phyloP scores from a whole-genome alignment of 2,797 vertebrate genomes.

The Anableps anableps region DNA sequence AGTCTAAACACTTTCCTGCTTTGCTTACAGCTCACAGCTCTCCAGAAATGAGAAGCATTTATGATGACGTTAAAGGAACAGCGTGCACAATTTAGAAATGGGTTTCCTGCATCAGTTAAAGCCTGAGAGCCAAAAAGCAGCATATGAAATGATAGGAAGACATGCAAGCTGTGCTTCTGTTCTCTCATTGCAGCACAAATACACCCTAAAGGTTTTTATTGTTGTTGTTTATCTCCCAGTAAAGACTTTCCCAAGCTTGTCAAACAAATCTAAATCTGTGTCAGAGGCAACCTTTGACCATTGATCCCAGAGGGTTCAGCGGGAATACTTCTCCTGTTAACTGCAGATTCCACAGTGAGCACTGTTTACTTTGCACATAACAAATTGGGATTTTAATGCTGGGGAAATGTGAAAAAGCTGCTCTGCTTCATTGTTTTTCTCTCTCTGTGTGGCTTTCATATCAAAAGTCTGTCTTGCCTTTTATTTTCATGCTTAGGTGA shows the following conservation, averaged over 20 bases:
- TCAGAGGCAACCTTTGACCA: slow-evolving; percentile 71
- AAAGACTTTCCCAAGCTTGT: slow-evolving; percentile 76
- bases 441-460: slow-evolving; percentile 43
- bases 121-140: no score
- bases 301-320: slow-evolving; percentile 43
- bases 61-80: not conserved
- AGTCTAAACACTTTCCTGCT: slow-evolving; percentile 18
- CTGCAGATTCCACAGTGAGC: slow-evolving; percentile 17
- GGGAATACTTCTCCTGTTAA: slow-evolving; percentile 12
- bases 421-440: slow-evolving; percentile 1
- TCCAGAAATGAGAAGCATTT: slow-evolving; percentile 32
- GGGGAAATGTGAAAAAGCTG: slow-evolving; percentile 42
- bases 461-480: slow-evolving; percentile 61
- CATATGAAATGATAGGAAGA: not conserved
- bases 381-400: slow-evolving; percentile 16
- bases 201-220: slow-evolving; percentile 19
- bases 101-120: not conserved
- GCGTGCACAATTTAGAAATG: not conserved
- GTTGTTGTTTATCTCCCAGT: slow-evolving; percentile 10
- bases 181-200: slow-evolving; percentile 12
- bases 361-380: slow-evolving; percentile 4
- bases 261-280: slow-evolving; percentile 42
- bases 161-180: not conserved
- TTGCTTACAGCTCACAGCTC: not conserved
- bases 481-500: slow-evolving; percentile 66